These are phyloP conservation scores for Tipula vernalis DNA, from an alignment of 2,888 invertebrate genomes.

Conservation along the genomic window DNA sequence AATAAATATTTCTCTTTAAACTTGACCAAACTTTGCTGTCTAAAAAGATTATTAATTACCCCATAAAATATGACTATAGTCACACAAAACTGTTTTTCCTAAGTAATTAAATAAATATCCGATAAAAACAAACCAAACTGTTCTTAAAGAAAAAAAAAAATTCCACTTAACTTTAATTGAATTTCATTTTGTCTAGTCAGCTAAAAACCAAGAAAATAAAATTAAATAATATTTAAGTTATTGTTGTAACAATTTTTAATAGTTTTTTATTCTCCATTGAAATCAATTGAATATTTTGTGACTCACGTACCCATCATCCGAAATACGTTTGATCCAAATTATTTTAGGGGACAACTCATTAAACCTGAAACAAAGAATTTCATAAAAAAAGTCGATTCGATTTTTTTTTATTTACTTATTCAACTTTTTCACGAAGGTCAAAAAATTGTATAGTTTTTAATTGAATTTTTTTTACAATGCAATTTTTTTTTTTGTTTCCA, in stretches of 20 bases:
- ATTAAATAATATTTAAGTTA: background rate
- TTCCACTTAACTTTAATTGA: background rate
- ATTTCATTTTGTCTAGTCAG: background rate
- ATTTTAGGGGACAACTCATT: background rate
- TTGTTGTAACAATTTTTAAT: background rate
- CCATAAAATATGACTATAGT: background rate
- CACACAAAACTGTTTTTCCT: background rate
- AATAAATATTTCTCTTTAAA: background rate
- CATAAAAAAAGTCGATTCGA: background rate
- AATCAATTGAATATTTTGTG: background rate
- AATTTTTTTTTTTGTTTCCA: background rate
- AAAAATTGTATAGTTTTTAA: background rate
- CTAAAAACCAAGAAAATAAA: background rate
- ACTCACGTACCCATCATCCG: background rate
- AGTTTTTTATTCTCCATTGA: background rate
- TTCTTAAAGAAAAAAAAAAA: background rate
- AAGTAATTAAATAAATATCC: background rate
- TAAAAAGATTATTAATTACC: background rate
- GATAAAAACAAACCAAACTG: background rate
- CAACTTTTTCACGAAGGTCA: background rate
- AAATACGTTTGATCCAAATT: background rate
- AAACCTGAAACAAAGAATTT: background rate
- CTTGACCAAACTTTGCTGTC: background rate
- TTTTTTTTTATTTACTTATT: background rate
- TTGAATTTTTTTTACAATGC: background rate